Evolutionary conservation across 2,113 vertebrate species (phyloP).

Genomic region (Phocoena phocoena): DNA sequence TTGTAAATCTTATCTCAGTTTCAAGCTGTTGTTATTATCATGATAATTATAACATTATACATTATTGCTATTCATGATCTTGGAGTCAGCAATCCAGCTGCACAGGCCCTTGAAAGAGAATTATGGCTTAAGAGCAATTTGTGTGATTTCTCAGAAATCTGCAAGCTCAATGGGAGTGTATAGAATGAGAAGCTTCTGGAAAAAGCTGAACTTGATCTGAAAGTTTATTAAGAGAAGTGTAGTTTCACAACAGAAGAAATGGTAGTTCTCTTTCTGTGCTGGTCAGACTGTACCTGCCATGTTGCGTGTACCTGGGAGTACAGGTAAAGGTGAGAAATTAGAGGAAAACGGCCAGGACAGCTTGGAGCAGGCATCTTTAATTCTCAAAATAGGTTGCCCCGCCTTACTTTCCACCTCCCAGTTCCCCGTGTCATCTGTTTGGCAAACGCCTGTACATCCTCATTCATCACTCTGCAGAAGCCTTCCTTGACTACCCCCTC

Average conservation of each 20-base stretch:
- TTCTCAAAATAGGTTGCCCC: background rate
- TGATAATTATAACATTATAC: background rate
- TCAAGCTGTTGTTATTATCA: background rate
- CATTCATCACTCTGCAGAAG: background rate
- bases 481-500: background rate
- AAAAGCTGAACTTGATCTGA: background rate
- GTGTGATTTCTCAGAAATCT: background rate
- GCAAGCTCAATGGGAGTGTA: background rate
- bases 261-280: background rate
- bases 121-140: background rate
- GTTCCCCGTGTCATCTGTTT: rapidly evolving
- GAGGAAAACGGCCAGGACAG: background rate
- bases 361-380: background rate
- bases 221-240: background rate
- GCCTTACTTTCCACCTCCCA: background rate
- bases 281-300: background rate
- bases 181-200: background rate
- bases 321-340: background rate
- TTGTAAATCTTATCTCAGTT: background rate
- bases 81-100: background rate
- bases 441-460: background rate
- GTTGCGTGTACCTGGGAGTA: background rate
- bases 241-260: background rate
- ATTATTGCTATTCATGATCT: background rate
- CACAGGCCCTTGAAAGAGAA: background rate